phyloP scores from a whole-genome alignment of 2,888 invertebrate species.

The Arctia plantaginis region DNA sequence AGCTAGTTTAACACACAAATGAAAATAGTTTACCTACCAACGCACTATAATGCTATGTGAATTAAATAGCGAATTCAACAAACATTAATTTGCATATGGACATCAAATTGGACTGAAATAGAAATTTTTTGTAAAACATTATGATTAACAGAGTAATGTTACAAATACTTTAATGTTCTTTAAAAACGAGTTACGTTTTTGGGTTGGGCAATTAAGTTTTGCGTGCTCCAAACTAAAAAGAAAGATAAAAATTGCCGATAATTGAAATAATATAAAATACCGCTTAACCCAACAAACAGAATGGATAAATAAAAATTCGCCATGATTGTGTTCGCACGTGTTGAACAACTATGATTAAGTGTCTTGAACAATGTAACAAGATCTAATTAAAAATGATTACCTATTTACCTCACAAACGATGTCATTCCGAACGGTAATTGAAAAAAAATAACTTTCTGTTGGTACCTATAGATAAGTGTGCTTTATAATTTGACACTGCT shows the following conservation, averaged over 20 bases:
- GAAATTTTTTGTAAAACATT: not conserved
- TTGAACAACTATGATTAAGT: not conserved
- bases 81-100: not conserved
- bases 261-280: constrained; percentile 6
- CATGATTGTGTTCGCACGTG: constrained; percentile 1
- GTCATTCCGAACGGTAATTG: constrained; percentile 1
- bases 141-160: not conserved
- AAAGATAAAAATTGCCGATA: not conserved
- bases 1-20: not conserved
- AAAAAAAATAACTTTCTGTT: not conserved
- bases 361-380: not conserved
- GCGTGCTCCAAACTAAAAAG: not conserved
- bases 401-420: not conserved
- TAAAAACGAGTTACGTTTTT: not conserved
- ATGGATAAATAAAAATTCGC: not conserved
- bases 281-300: not conserved
- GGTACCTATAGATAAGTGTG: not conserved
- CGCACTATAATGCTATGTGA: not conserved
- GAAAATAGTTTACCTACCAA: not conserved
- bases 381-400: constrained; percentile 8
- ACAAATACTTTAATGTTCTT: not conserved
- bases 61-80: not conserved
- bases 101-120: not conserved
- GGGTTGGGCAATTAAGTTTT: not conserved
- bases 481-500: not conserved